Conservation (phyloP, 2,888 invertebrate species). For the Selenia dentaria region DNA sequence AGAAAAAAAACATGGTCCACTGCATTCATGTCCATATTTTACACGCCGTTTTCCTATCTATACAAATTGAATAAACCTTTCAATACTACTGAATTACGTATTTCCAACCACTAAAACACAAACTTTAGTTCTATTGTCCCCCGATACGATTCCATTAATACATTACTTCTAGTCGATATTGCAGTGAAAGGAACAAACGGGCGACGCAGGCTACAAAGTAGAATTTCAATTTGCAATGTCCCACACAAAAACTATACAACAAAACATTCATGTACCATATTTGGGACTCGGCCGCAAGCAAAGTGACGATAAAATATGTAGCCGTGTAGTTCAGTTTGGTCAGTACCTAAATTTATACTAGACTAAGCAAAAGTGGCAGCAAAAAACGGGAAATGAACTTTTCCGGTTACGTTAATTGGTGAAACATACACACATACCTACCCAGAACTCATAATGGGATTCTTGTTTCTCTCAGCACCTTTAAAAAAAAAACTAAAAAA, state of each 20-base stretch:
- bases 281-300: conserved; percentile 52
- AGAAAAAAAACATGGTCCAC: too few relatives aligned
- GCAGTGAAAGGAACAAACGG: conserved; percentile 27
- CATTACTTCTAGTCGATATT: conserved; percentile 12
- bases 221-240: conserved; percentile 57
- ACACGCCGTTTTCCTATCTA: too few relatives aligned
- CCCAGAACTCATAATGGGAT: too few relatives aligned
- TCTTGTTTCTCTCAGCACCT: too few relatives aligned
- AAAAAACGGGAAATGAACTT: too few relatives aligned
- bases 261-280: conserved; percentile 47
- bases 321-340: conserved; percentile 17
- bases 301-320: conserved; percentile 63
- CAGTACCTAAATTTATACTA: conserved; percentile 5
- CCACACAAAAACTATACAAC: conserved; percentile 47
- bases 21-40: too few relatives aligned
- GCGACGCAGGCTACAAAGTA: conserved; percentile 41
- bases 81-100: background rate
- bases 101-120: conserved; percentile 2
- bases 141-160: background rate
- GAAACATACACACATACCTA: too few relatives aligned
- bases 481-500: too few relatives aligned
- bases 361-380: background rate
- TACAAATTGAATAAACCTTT: too few relatives aligned
- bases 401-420: too few relatives aligned
- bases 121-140: conserved; percentile 5